phyloP scores from a whole-genome alignment of 2,888 invertebrate genomes.

The Trissonchulus latispiculum region DNA sequence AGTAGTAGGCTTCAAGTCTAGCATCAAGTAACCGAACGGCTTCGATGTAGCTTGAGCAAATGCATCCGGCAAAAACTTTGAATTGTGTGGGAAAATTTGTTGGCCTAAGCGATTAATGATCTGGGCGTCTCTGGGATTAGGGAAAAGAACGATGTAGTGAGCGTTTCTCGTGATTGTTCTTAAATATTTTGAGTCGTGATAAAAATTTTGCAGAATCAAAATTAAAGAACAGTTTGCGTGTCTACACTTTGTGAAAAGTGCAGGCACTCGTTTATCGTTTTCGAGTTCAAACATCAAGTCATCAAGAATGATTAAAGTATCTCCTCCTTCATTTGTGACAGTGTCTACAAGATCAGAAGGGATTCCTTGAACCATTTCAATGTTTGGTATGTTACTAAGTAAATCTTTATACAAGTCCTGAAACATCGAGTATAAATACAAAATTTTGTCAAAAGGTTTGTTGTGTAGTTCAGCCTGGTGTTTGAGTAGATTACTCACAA shows the following conservation, averaged over 20 bases:
- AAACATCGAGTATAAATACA: slow-evolving; percentile 1
- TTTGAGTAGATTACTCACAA: neutral
- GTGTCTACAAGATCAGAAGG: too few species aligned
- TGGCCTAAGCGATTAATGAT: neutral
- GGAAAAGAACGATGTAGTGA: neutral
- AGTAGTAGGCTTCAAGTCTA: neutral
- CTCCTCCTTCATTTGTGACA: too few species aligned
- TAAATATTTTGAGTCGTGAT: neutral
- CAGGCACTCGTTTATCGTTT: too few species aligned
- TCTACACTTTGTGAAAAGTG: too few species aligned
- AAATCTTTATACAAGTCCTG: neutral
- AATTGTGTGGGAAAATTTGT: neutral
- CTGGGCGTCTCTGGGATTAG: neutral
- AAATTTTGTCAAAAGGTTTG: slow-evolving; percentile 12
- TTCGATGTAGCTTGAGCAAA: neutral
- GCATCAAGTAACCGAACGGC: neutral
- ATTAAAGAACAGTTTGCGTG: too few species aligned
- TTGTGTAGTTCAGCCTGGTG: neutral
- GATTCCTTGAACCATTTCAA: too few species aligned
- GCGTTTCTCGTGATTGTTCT: neutral
- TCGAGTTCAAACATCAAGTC: too few species aligned
- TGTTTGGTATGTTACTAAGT: too few species aligned
- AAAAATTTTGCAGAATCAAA: neutral
- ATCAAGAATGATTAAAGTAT: too few species aligned
- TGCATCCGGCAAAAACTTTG: neutral